Percentiles rank a stretch among this genome's conserved stretches.
Evolutionary conservation across 1,140 invertebrate genomes (phyloP).

Genomic region (Aphis gossypii): DNA sequence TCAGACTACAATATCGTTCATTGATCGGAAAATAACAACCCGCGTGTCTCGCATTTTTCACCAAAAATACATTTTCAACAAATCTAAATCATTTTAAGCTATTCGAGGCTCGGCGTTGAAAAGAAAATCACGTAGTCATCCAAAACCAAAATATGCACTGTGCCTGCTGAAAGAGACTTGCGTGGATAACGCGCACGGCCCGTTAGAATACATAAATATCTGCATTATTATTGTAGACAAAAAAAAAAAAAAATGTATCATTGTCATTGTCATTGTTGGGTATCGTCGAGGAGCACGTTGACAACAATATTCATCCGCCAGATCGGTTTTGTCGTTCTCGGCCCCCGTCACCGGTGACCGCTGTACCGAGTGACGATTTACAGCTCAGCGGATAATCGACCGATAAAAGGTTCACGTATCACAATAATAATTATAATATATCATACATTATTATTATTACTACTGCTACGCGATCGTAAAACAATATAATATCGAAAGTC

Average conservation of each 20-base stretch:
- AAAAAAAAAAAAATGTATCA: neutral
- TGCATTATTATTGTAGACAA: neutral
- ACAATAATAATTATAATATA: neutral
- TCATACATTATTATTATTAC: too few species aligned
- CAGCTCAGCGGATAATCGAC: neutral
- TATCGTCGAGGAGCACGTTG: neutral
- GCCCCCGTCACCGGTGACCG: neutral
- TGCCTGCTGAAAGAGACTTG: neutral
- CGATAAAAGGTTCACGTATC: slow-evolving; percentile 27
- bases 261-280: neutral
- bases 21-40: neutral
- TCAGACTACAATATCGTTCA: neutral
- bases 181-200: too few species aligned
- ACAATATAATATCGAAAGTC: neutral
- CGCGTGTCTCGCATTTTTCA: neutral
- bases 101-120: too few species aligned
- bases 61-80: neutral
- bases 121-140: neutral
- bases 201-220: neutral
- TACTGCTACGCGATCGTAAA: neutral
- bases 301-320: neutral
- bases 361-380: slow-evolving; percentile 31
- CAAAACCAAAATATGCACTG: neutral
- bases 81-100: too few species aligned
- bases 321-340: neutral